These are phyloP conservation scores for Clangula hyemalis DNA, from an alignment of 2,797 vertebrate genomes.

Conservation along the genomic window DNA sequence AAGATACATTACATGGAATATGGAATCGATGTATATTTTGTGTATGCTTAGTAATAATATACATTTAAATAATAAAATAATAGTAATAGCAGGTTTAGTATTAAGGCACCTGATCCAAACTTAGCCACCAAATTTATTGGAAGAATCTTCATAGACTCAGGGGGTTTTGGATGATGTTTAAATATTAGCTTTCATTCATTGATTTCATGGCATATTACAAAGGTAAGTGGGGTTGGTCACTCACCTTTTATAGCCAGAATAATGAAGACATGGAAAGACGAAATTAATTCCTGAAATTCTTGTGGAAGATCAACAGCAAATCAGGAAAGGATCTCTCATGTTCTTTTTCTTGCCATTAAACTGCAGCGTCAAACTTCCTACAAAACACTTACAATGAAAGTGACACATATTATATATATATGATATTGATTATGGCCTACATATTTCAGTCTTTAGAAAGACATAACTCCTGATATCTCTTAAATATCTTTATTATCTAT, in stretches of 20 bases:
- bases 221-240: fast-evolving
- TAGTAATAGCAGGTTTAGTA: neutral
- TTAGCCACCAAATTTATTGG: neutral
- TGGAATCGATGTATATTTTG: neutral
- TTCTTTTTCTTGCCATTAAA: neutral
- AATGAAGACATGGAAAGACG: neutral
- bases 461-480: neutral
- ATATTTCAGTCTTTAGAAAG: neutral
- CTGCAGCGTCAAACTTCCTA: neutral
- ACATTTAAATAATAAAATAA: neutral
- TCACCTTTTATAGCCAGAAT: neutral
- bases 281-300: neutral
- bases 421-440: neutral
- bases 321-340: neutral
- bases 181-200: neutral
- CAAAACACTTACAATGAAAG: neutral
- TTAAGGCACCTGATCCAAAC: neutral
- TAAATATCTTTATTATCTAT: neutral
- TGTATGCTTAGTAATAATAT: neutral
- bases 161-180: neutral
- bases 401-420: neutral
- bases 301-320: neutral
- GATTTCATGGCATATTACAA: neutral
- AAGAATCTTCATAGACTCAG: neutral
- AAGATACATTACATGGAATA: fast-evolving